Percentiles rank a stretch among this genome's conserved stretches.
phyloP scores from a whole-genome alignment of 2,113 vertebrate genomes.

The Uria aalge region DNA sequence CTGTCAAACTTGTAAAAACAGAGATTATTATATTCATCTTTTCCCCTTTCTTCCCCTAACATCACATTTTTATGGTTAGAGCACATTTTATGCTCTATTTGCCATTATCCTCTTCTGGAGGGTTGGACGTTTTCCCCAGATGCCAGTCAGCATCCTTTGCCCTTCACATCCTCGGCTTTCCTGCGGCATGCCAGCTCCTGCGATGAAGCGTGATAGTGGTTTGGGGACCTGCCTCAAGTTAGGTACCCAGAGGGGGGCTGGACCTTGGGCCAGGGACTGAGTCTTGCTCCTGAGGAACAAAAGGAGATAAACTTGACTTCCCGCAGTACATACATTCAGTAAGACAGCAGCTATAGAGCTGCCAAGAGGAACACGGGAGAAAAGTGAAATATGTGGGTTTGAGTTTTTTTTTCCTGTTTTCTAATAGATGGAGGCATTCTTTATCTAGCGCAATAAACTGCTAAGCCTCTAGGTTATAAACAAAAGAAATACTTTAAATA shows the following conservation, averaged over 20 bases:
- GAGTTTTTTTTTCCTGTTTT: not conserved
- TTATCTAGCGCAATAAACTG: not conserved
- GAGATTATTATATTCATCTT: not conserved
- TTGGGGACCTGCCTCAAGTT: not conserved
- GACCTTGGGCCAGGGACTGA: not conserved
- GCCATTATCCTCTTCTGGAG: not conserved
- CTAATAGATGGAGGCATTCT: not conserved
- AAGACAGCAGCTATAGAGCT: not conserved
- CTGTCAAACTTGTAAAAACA: not conserved
- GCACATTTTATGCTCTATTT: not conserved
- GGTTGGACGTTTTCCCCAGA: not conserved
- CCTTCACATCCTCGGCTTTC: not conserved
- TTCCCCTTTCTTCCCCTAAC: not conserved
- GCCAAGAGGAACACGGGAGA: not conserved
- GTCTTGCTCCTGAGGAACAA: not conserved
- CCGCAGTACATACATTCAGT: not conserved
- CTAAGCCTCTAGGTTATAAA: not conserved
- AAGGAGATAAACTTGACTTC: not conserved
- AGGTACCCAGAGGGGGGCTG: not conserved
- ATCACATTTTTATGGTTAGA: not conserved
- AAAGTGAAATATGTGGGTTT: not conserved
- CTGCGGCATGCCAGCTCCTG: rapidly evolving
- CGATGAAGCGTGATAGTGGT: not conserved
- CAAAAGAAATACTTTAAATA: not conserved
- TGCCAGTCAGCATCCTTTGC: not conserved